phyloP scores from a whole-genome alignment of 2,113 vertebrate genomes.

The Gymnocephalus cernua region DNA sequence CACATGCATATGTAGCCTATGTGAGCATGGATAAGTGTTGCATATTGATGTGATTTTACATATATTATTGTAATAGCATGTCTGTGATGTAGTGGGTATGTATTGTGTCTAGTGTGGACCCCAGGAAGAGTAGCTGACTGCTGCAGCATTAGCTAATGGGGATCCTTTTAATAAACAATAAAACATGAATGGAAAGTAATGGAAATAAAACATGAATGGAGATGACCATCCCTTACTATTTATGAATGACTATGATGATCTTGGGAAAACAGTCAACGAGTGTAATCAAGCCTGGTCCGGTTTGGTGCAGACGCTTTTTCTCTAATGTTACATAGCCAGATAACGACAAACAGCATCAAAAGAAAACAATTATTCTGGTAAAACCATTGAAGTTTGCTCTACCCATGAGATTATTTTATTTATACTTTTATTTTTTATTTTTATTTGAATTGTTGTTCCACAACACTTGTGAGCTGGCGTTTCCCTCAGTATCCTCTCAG shows the following conservation, averaged over 20 bases:
- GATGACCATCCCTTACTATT: background rate
- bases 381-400: background rate
- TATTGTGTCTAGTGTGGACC: too few species aligned
- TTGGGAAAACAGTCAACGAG: background rate
- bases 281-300: background rate
- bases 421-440: background rate
- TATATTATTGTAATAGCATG: too few species aligned
- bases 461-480: background rate
- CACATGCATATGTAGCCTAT: too few species aligned
- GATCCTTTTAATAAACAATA: too few species aligned
- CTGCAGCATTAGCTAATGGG: too few species aligned
- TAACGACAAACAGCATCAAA: background rate
- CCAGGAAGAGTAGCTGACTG: too few species aligned
- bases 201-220: background rate
- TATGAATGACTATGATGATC: background rate
- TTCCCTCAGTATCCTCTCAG: constrained; percentile 82
- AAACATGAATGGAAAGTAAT: background rate
- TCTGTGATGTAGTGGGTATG: too few species aligned
- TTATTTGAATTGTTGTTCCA: background rate
- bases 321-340: background rate
- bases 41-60: too few species aligned
- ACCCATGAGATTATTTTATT: background rate
- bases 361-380: too few species aligned
- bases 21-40: too few species aligned
- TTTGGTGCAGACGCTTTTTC: background rate